Evolutionary conservation across 1,140 invertebrate species (phyloP).

Genomic region (Musca vetustissima): DNA sequence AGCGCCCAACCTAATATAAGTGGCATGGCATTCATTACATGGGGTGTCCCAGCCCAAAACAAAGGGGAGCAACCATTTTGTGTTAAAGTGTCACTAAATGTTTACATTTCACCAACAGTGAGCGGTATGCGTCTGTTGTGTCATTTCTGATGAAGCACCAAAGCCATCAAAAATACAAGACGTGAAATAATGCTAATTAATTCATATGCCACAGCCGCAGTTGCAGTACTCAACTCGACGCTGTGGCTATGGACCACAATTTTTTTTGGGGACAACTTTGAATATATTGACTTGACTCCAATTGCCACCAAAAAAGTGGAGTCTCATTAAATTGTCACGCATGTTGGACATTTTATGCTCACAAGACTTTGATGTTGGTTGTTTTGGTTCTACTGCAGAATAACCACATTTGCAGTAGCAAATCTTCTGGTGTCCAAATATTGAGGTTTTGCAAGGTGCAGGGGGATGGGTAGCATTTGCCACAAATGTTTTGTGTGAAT

Average conservation of each 20-base stretch:
- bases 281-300: background rate
- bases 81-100: background rate
- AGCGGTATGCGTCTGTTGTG: conserved; percentile 17
- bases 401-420: background rate
- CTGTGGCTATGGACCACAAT: background rate
- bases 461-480: background rate
- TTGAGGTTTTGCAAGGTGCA: background rate
- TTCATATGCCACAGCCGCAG: background rate
- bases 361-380: conserved; percentile 25
- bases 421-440: background rate
- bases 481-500: background rate
- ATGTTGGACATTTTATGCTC: conserved; percentile 26
- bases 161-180: conserved; percentile 24
- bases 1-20: conserved; percentile 24
- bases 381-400: too few relatives aligned
- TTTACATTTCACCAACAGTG: conserved; percentile 3
- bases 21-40: conserved; percentile 2
- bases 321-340: conserved; percentile 34
- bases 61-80: background rate
- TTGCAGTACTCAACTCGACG: too few relatives aligned
- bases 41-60: background rate
- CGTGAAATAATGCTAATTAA: conserved; percentile 23
- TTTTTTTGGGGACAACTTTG: background rate
- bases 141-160: conserved; percentile 26
- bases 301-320: conserved; percentile 19